Evolutionary conservation across 2,888 invertebrate species (phyloP).

Genomic region (Limnephilus lunatus): DNA sequence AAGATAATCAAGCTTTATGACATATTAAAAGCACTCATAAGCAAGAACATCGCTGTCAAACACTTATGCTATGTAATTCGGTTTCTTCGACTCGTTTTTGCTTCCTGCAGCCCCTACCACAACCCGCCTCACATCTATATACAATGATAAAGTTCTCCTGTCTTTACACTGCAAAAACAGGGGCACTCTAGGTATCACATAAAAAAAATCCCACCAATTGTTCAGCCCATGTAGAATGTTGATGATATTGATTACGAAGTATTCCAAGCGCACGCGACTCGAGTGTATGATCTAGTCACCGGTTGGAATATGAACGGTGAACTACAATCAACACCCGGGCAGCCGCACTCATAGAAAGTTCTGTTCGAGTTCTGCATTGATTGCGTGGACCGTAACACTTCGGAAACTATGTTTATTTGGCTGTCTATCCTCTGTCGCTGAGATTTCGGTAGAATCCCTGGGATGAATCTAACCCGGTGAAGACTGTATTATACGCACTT

Average conservation of each 20-base stretch:
- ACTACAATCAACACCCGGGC: neutral
- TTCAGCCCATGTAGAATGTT: neutral
- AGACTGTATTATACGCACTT: conserved; percentile 65
- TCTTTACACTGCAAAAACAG: too few relatives aligned
- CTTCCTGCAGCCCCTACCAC: too few relatives aligned
- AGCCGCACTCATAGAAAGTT: neutral
- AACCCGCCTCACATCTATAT: too few relatives aligned
- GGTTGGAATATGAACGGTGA: neutral
- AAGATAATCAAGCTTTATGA: neutral
- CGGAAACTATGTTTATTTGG: neutral
- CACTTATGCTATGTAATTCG: neutral
- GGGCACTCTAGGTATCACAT: too few relatives aligned
- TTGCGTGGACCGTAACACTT: neutral
- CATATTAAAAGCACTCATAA: neutral
- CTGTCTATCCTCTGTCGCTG: neutral
- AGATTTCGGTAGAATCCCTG: conserved; percentile 62
- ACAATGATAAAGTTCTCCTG: too few relatives aligned
- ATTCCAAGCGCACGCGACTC: neutral
- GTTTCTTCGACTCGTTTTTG: too few relatives aligned
- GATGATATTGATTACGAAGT: neutral
- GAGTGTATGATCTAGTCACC: conserved; percentile 19
- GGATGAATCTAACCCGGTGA: conserved; percentile 70
- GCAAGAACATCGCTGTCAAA: neutral
- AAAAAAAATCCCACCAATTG: too few relatives aligned
- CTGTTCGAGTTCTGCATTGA: neutral